Conservation (phyloP, 2,797 vertebrate species). For the Zonotrichia albicollis region DNA sequence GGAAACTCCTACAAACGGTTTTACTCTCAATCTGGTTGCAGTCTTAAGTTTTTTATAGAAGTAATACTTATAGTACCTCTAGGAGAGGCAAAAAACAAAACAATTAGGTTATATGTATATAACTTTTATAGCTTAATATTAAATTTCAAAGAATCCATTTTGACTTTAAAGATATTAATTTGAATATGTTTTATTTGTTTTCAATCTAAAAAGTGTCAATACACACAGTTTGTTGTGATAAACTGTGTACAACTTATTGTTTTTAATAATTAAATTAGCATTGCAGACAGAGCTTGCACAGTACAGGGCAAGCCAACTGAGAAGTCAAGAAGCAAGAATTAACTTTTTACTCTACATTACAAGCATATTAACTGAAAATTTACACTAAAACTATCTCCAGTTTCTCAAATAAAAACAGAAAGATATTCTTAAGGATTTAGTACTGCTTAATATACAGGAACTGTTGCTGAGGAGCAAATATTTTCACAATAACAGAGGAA, state of each 20-base stretch:
- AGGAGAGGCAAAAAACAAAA: not conserved
- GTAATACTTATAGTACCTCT: not conserved
- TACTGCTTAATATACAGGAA: not conserved
- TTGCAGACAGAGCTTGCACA: not conserved
- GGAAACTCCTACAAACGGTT: not conserved
- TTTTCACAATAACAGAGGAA: not conserved
- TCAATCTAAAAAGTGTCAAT: not conserved
- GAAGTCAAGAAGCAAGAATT: conserved; percentile 21
- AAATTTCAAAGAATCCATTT: not conserved
- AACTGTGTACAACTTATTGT: not conserved
- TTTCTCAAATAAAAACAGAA: conserved; percentile 17
- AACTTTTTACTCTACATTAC: conserved; percentile 19
- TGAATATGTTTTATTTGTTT: not conserved
- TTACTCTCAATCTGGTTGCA: not conserved
- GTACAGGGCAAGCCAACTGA: not conserved
- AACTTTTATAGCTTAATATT: not conserved
- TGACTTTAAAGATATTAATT: not conserved
- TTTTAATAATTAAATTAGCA: conserved; percentile 40
- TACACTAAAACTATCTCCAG: not conserved
- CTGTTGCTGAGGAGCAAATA: not conserved
- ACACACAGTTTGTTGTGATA: not conserved
- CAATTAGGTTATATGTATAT: not conserved
- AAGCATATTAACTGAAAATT: conserved; percentile 22
- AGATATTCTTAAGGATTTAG: not conserved
- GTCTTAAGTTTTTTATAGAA: not conserved